phyloP scores from a whole-genome alignment of 2,797 vertebrate genomes.

The Peromyscus melanophrys region DNA sequence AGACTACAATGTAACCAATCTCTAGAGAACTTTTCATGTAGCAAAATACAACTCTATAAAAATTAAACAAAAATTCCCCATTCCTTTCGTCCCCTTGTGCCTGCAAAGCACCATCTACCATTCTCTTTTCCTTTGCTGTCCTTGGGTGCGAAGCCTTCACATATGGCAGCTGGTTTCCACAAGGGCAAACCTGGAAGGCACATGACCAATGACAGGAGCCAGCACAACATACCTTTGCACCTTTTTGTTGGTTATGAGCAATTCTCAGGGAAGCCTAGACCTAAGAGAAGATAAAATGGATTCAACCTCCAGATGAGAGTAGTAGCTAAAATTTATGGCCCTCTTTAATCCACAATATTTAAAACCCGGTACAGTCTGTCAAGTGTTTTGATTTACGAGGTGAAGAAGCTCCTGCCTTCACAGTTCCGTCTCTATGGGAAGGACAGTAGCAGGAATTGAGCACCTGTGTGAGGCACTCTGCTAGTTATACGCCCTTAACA shows the following conservation, averaged over 20 bases:
- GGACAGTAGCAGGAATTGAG: not conserved
- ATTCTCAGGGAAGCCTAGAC: not conserved
- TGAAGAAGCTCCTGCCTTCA: not conserved
- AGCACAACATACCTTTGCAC: not conserved
- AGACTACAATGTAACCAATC: not conserved
- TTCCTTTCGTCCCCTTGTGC: fast-evolving
- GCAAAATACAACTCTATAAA: not conserved
- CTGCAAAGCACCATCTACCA: not conserved
- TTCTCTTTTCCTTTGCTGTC: not conserved
- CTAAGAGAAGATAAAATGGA: not conserved
- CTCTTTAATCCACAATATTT: not conserved
- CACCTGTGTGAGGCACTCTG: not conserved
- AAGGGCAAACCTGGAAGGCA: not conserved
- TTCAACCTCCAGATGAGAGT: not conserved
- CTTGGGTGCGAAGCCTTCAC: not conserved
- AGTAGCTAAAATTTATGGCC: not conserved
- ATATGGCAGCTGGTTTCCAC: not conserved
- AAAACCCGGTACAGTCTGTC: not conserved
- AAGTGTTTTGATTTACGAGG: not conserved
- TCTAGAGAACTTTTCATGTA: not conserved
- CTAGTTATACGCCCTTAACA: not conserved
- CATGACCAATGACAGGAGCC: not conserved
- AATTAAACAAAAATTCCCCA: not conserved
- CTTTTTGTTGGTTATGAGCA: not conserved
- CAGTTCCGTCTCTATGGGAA: not conserved